These are phyloP conservation scores for Mythimna ferrago DNA, from an alignment of 2,888 invertebrate species.

Conservation along the genomic window DNA sequence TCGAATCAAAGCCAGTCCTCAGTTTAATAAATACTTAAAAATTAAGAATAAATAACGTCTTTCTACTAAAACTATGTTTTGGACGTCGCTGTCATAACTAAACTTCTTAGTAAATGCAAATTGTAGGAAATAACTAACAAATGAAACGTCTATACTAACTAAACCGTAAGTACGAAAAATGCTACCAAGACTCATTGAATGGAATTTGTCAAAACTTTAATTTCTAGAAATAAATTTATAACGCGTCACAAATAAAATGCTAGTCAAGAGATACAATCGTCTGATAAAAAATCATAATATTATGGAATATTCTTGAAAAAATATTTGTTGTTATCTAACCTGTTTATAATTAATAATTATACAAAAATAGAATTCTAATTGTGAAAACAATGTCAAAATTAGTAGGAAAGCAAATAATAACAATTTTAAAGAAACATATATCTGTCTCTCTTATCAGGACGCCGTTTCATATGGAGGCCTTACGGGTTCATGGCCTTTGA, in stretches of 20 bases:
- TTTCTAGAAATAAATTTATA: background rate
- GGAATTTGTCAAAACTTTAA: background rate
- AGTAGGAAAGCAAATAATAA: too few relatives aligned
- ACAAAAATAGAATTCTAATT: too few relatives aligned
- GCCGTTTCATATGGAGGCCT: too few relatives aligned
- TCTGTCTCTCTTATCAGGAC: too few relatives aligned
- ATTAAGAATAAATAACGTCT: constrained; percentile 61
- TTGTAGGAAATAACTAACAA: constrained; percentile 33
- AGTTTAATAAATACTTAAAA: constrained; percentile 33
- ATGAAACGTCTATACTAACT: background rate
- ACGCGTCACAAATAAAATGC: background rate
- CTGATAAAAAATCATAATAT: background rate
- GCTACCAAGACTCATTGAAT: background rate
- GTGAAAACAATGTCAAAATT: too few relatives aligned
- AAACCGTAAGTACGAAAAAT: background rate
- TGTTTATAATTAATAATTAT: too few relatives aligned
- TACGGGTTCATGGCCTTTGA: too few relatives aligned
- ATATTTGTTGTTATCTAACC: too few relatives aligned
- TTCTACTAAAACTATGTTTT: constrained; percentile 74
- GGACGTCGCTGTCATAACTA: constrained; percentile 76
- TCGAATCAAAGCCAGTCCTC: constrained; percentile 68
- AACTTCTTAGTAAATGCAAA: constrained; percentile 65
- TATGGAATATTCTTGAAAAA: too few relatives aligned
- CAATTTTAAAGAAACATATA: too few relatives aligned
- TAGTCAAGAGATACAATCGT: background rate